Evolutionary conservation across 2,888 invertebrate genomes (phyloP), one percentile per base, ranked within the genome.

Genomic region (Dione vanillae): DNA sequence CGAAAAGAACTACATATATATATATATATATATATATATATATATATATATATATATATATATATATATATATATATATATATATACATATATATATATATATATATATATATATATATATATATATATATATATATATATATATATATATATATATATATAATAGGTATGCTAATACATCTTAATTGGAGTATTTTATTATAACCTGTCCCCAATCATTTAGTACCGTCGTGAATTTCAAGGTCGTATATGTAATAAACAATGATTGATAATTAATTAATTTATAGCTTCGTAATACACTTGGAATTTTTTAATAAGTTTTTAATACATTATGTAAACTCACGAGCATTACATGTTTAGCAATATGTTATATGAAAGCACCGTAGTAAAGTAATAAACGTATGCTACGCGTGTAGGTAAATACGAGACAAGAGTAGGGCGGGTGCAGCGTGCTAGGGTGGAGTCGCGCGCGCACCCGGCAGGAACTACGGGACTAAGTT

Each of bases 401-500:
- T 35, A 35, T 45, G 61, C 27, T 61, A 27, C 35, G 45, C 10
- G 45, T 45, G 43, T 61, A 45, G 61, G 43, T 27, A 16, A 49
- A 10, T 58, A 51, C 59, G 62, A 54, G 54, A 9, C 47, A 43
- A 49, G 62, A 54, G 54, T 62, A 62, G 64, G 58, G 67, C 58
- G 67, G 49, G 67, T 62, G 71, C 56, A 37, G 69, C 64, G 70
- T 49, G 67, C 59, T 40, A 59, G 67, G 72, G 67, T 59, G 70
- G 70, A 49, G 72, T 52, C 64, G 59, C 41, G 62, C 61, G 68
- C 80, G 83, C 90, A 88, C 85, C 87, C 86, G 87, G 87, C 89
- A 79, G 85, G 87, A 85, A 85, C 85, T 83, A 84, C 90, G 87
- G 91, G 90, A 89, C 90, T 56, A 69, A 72, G 61, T 71, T 61